These are phyloP conservation scores for Oeneis ivallda DNA, from an alignment of 2,888 invertebrate genomes.

Conservation along the genomic window DNA sequence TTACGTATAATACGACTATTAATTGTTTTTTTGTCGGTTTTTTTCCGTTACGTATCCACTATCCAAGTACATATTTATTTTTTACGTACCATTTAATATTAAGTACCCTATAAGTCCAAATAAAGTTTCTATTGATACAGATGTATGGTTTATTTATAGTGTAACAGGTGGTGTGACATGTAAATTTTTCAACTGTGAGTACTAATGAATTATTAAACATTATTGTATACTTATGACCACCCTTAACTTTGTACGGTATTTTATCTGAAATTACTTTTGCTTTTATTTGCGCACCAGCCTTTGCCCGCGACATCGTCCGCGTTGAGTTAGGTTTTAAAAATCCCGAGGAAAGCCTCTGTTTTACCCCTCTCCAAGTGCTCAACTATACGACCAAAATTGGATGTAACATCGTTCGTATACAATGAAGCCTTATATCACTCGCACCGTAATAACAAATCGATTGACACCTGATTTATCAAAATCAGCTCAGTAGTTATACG, in stretches of 20 bases:
- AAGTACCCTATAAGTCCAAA: constrained; percentile 21
- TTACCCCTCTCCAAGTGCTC: too few relatives aligned
- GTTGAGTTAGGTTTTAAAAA: too few relatives aligned
- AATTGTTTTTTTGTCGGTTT: constrained; percentile 13
- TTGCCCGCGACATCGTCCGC: too few relatives aligned
- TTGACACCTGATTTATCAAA: too few relatives aligned
- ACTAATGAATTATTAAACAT: neutral
- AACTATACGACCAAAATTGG: too few relatives aligned
- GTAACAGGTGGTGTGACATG: neutral
- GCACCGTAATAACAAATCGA: too few relatives aligned
- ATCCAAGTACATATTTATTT: constrained; percentile 15
- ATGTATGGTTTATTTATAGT: constrained; percentile 20
- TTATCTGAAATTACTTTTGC: neutral
- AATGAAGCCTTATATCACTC: too few relatives aligned
- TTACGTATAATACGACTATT: constrained; percentile 4
- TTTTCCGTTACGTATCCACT: constrained; percentile 32
- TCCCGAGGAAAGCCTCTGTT: too few relatives aligned
- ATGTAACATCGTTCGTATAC: too few relatives aligned
- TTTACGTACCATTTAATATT: constrained; percentile 16
- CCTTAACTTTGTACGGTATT: neutral
- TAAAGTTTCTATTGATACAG: constrained; percentile 27
- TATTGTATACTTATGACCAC: neutral
- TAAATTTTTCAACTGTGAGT: neutral
- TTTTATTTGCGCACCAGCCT: too few relatives aligned
- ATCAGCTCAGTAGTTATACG: too few relatives aligned